Conservation (phyloP, 2,113 vertebrate species). For the Campylomormyrus tamandua region DNA sequence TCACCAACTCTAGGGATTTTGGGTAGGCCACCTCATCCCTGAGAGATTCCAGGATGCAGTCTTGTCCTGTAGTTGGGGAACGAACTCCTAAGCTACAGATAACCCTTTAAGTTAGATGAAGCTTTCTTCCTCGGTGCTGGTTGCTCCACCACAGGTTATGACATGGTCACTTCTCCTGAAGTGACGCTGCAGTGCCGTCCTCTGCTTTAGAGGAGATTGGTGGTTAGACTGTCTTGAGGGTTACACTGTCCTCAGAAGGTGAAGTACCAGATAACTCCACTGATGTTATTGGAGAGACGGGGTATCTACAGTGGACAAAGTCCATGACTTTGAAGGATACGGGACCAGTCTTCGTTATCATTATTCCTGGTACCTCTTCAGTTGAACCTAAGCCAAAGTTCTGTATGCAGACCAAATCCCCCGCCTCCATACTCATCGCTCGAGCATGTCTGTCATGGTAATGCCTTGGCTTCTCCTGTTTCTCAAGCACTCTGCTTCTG, state of each 20-base stretch:
- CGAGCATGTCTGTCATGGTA: not conserved
- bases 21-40: no score
- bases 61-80: no score
- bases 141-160: not conserved
- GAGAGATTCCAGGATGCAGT: no score
- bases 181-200: not conserved
- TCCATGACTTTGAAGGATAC: no score
- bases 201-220: not conserved
- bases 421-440: not conserved
- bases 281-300: not conserved
- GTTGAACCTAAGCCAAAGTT: slow-evolving; percentile 9
- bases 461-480: not conserved
- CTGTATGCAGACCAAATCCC: not conserved
- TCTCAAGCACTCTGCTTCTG: not conserved
- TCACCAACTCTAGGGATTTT: no score
- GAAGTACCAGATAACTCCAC: not conserved
- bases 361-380: slow-evolving; percentile 10
- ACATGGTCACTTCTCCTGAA: not conserved
- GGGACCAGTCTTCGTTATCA: not conserved
- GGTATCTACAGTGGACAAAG: not conserved
- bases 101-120: no score
- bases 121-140: not conserved
- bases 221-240: not conserved
- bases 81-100: no score
- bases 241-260: not conserved